Conservation (phyloP, 2,797 vertebrate species). For the Poecilia gillii region DNA sequence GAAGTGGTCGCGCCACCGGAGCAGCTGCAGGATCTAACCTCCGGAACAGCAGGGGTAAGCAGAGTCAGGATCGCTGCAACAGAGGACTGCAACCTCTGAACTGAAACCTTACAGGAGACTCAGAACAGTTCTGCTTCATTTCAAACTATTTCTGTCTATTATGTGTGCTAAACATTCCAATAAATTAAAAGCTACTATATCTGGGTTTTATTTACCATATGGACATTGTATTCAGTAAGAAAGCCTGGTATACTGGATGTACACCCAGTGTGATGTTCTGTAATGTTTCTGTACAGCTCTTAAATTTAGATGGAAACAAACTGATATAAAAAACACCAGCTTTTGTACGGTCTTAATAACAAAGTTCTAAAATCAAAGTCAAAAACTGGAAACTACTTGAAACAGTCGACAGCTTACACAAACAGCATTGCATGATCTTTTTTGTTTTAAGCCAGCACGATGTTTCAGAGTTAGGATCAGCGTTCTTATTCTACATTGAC, state of each 20-base stretch:
- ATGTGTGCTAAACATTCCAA: neutral
- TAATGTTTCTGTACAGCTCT: neutral
- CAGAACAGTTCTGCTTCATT: neutral
- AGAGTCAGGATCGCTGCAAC: neutral
- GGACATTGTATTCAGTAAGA: neutral
- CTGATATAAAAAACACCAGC: neutral
- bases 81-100: neutral
- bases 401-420: neutral
- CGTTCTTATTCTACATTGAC: neutral
- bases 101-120: neutral
- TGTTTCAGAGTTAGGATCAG: neutral
- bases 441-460: neutral
- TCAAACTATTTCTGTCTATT: neutral
- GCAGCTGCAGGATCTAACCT: conserved; percentile 76
- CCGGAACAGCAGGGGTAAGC: neutral
- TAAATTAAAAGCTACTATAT: neutral
- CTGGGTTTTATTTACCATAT: neutral
- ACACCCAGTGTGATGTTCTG: neutral
- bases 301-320: neutral
- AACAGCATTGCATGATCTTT: neutral
- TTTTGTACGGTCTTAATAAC: neutral
- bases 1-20: conserved; percentile 91
- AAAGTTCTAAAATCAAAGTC: neutral
- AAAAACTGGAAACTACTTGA: neutral
- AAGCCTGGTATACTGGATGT: neutral